Conservation (phyloP, 2,113 vertebrate genomes). For the Corythaeola cristata region DNA sequence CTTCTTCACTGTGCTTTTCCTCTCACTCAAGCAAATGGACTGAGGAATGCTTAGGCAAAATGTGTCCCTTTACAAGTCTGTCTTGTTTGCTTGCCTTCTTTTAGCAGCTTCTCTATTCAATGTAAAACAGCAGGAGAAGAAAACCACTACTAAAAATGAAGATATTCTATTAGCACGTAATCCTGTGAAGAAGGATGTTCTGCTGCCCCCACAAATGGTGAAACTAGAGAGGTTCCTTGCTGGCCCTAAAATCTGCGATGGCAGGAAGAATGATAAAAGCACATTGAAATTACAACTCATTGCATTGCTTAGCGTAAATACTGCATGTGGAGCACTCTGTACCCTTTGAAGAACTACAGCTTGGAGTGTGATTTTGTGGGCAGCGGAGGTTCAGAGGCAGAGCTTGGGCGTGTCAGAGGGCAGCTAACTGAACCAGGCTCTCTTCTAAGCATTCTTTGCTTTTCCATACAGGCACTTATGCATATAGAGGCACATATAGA, state of each 20-base stretch:
- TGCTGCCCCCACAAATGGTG: neutral
- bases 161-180: fast-evolving
- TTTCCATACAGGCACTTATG: neutral
- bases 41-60: neutral
- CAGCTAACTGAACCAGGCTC: neutral
- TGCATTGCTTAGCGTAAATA: neutral
- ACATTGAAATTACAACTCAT: neutral
- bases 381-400: neutral
- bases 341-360: neutral
- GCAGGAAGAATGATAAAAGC: neutral
- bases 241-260: neutral
- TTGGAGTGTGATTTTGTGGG: neutral
- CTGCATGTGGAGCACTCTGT: neutral
- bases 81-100: neutral
- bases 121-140: neutral
- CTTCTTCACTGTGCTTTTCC: neutral
- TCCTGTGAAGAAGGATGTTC: neutral
- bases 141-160: neutral
- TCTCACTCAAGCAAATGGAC: neutral
- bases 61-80: neutral
- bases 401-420: neutral
- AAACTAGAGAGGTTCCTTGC: neutral
- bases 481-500: fast-evolving
- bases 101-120: neutral
- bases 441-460: neutral